Percentiles rank a stretch among this genome's conserved stretches.
Evolutionary conservation across 2,797 vertebrate species (phyloP).

Genomic region (Gymnothorax reevesii): DNA sequence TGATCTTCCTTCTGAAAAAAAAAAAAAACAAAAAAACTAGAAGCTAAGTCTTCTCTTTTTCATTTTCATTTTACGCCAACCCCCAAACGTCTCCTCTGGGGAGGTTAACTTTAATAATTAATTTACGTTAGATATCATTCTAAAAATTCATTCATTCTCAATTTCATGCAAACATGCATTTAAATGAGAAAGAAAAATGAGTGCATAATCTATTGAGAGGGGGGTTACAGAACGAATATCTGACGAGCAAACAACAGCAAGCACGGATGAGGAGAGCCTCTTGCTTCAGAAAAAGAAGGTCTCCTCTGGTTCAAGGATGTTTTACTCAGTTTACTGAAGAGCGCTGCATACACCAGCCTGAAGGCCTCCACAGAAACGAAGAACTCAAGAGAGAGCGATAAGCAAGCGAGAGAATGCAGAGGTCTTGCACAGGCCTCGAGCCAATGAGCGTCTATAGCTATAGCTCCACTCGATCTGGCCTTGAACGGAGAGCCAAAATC

Average conservation of each 20-base stretch:
- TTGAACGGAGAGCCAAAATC: not conserved
- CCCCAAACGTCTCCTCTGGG: no score
- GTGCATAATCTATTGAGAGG: no score
- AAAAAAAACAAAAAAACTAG: not conserved
- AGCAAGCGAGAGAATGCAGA: not conserved
- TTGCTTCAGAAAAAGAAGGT: not conserved
- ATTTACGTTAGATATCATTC: no score
- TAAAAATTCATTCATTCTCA: no score
- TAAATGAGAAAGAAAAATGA: no score
- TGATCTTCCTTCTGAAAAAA: constrained; percentile 33
- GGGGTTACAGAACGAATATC: no score
- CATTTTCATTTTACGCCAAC: no score
- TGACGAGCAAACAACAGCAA: no score
- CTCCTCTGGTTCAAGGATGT: no score
- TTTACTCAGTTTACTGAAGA: not conserved
- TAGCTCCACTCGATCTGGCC: not conserved
- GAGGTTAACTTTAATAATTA: no score
- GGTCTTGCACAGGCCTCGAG: not conserved
- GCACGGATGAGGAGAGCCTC: not conserved
- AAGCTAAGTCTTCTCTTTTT: not conserved
- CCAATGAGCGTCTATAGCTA: not conserved
- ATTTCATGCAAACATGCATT: no score
- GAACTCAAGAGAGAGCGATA: not conserved
- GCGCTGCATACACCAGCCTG: not conserved
- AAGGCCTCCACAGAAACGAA: not conserved